Percentiles rank a stretch among this genome's conserved stretches.
Conservation (phyloP, 2,888 invertebrate species). For the Ochropacha duplaris region DNA sequence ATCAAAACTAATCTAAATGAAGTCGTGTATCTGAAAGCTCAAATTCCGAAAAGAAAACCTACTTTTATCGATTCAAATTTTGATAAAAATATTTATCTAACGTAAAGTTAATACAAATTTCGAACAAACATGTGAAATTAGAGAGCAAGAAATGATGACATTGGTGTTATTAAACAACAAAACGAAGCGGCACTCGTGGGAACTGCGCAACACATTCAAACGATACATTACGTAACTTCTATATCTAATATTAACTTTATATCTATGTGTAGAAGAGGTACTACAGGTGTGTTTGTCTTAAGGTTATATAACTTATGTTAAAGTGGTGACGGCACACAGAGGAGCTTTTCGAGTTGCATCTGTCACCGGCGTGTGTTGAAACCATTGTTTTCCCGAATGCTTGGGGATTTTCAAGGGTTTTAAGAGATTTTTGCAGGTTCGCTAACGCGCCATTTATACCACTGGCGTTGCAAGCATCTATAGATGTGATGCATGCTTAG, state of each 20-base stretch:
- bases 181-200: neutral
- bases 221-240: constrained; percentile 5
- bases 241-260: neutral
- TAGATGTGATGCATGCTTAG: too few species aligned
- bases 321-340: neutral
- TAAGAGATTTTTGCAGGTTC: too few species aligned
- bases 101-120: too few species aligned
- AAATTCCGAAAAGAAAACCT: too few species aligned
- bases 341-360: neutral
- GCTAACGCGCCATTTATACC: too few species aligned
- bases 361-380: neutral
- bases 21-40: too few species aligned
- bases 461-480: too few species aligned
- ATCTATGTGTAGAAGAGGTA: neutral
- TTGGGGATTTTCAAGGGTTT: too few species aligned
- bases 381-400: too few species aligned
- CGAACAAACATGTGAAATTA: neutral
- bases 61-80: too few species aligned
- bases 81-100: neutral
- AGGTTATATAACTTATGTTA: neutral
- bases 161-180: neutral
- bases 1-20: too few species aligned
- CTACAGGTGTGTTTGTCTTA: neutral
- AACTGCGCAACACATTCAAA: neutral
- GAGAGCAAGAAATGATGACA: neutral